Conservation (phyloP, 2,113 vertebrate genomes). For the Centropristis striata region DNA sequence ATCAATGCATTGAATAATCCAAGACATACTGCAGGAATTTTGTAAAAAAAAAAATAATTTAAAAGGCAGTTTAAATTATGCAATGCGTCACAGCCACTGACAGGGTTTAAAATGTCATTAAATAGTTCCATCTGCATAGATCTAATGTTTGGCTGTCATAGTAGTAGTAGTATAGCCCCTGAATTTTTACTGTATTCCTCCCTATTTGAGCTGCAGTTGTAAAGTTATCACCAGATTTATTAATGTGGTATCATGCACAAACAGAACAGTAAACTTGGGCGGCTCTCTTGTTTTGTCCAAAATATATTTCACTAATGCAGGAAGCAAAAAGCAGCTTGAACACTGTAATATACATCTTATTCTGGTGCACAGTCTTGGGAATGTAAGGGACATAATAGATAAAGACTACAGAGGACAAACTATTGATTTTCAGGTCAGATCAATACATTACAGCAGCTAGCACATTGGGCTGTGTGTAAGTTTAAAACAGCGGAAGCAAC, state of each 20-base stretch:
- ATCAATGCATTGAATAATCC: background rate
- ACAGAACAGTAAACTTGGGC: background rate
- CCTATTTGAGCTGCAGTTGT: background rate
- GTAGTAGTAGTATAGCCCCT: background rate
- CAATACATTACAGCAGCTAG: slow-evolving; percentile 41
- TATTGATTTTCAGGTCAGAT: slow-evolving; percentile 53
- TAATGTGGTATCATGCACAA: background rate
- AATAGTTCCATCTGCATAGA: background rate
- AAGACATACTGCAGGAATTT: background rate
- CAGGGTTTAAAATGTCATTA: background rate
- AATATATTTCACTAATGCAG: background rate
- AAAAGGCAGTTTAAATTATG: background rate
- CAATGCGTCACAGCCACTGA: background rate
- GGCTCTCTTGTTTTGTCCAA: background rate
- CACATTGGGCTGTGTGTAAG: slow-evolving; percentile 21
- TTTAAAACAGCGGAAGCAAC: slow-evolving; percentile 8
- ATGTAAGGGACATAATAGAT: slow-evolving; percentile 27
- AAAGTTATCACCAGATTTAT: background rate
- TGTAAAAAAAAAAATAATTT: background rate
- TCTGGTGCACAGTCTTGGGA: background rate
- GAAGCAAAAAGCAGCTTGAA: slow-evolving; percentile 29
- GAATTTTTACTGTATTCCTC: background rate
- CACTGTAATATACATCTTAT: slow-evolving; percentile 32
- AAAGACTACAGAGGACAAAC: slow-evolving; percentile 42
- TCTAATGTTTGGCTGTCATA: background rate